Evolutionary conservation across 1,140 invertebrate species (phyloP), one percentile per base, ranked within the genome.

Genomic region (Bombus terrestris): DNA sequence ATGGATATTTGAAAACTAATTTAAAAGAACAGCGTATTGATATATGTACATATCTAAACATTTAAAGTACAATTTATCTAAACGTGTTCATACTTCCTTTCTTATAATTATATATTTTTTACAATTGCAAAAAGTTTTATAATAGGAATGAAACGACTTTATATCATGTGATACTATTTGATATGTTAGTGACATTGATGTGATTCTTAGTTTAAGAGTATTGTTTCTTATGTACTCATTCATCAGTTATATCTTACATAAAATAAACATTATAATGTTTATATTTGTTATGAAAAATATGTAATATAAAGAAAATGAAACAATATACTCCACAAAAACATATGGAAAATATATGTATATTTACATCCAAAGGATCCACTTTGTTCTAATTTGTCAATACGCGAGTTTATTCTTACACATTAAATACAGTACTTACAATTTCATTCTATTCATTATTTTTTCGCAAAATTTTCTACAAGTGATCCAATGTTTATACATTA

Each of bases 161-260:
- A 47, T 85, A 77, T 81, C 39, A 77, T 86, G 57, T 88, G 78
- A 82, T 89, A 88, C 59, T 83, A 69, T 83, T 74, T 88, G 87
- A 86, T 89, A 89, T 86, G 79, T 64, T 85, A 66, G 28, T 75
- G 57, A 80, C 9, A 73, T 57, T 22, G 12, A 85, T 72, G 32
- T 47, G 25, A 84, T 72, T 59, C 3, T 47, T 62, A 84, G 10
- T n/a, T 69, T 86, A 86, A 32, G 53, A 86, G 35, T 76, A 68
- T 35, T 13, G n/a, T 69, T 71, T 80, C n/a, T 57, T 88, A 62
- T n/a, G 28, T n/a, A 39, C 43, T 47, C 0, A 41, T 53, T 35
- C n/a, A 39, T 5, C n/a, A n/a, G 0, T 22, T 53, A 72, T 43
- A 41, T 59, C 18, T 47, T 28, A 12, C 12, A 37, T 28, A 6